Percentiles rank a stretch among this genome's conserved stretches.
These are phyloP conservation scores for Pampusana beccarii DNA, from an alignment of 2,113 vertebrate species.

Conservation along the genomic window DNA sequence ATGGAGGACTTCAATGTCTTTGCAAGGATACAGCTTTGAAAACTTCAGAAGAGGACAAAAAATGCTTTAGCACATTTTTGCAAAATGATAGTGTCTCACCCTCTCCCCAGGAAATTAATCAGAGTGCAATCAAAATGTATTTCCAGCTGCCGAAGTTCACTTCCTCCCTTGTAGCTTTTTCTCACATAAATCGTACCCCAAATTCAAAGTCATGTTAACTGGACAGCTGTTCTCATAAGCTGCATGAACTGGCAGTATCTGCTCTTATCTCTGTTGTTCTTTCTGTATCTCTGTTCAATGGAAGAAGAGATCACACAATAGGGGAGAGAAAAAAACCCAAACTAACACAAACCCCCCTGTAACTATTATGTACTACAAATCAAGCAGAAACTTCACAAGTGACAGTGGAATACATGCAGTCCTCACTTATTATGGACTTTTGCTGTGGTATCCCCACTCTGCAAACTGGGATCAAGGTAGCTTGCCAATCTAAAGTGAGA, in stretches of 20 bases:
- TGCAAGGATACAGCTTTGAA: slow-evolving; percentile 5
- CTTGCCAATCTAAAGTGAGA: background rate
- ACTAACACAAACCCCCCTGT: accelerated
- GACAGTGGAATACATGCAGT: background rate
- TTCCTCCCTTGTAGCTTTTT: slow-evolving; percentile 6
- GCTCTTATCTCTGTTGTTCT: background rate
- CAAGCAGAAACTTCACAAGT: background rate
- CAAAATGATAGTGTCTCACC: background rate
- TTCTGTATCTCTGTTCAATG: background rate
- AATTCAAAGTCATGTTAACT: background rate
- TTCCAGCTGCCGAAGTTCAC: slow-evolving; percentile 50
- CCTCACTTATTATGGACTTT: background rate
- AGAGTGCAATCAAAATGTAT: slow-evolving; percentile 49
- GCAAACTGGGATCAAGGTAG: background rate
- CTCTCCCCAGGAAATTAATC: slow-evolving; percentile 60
- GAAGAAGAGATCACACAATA: background rate
- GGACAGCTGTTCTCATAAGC: background rate
- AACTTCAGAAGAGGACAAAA: background rate
- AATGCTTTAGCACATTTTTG: background rate
- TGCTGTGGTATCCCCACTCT: background rate
- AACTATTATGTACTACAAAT: background rate
- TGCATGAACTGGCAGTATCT: background rate
- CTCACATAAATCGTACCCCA: background rate
- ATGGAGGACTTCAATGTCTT: background rate
- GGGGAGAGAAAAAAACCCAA: background rate